Conservation (phyloP, 2,113 vertebrate species). For the Pluvialis apricaria region DNA sequence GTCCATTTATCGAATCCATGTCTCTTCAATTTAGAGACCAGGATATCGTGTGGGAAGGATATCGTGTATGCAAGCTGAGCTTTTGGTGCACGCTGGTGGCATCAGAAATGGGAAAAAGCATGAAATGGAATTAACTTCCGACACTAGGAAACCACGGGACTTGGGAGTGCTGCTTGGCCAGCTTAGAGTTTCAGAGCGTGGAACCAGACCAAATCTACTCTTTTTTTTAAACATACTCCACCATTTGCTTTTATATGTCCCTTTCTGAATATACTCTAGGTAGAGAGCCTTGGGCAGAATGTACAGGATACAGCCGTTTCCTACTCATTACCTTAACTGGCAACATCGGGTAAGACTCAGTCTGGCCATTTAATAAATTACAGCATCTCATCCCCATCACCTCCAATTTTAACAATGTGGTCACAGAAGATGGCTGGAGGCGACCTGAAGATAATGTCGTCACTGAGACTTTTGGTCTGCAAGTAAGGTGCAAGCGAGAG, state of each 20-base stretch:
- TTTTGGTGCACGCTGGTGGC: background rate
- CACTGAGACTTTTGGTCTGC: background rate
- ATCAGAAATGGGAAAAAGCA: background rate
- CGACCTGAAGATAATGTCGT: background rate
- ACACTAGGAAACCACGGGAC: background rate
- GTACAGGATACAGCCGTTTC: rapidly evolving
- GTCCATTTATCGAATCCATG: no score
- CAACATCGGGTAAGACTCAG: background rate
- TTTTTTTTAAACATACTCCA: background rate
- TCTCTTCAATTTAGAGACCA: no score
- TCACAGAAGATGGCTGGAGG: background rate
- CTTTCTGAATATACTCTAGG: background rate
- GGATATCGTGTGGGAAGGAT: no score
- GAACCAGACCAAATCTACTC: background rate
- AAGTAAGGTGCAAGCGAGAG: background rate
- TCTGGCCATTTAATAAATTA: background rate
- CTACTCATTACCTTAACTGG: background rate
- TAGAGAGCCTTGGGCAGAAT: background rate
- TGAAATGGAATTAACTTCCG: background rate
- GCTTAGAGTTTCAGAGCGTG: background rate
- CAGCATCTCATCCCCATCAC: background rate
- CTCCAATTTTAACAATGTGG: background rate
- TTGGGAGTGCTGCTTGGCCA: background rate
- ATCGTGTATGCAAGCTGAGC: background rate
- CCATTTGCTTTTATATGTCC: background rate